Conservation (phyloP, 1,140 invertebrate genomes). For the Neuroterus valhalla region DNA sequence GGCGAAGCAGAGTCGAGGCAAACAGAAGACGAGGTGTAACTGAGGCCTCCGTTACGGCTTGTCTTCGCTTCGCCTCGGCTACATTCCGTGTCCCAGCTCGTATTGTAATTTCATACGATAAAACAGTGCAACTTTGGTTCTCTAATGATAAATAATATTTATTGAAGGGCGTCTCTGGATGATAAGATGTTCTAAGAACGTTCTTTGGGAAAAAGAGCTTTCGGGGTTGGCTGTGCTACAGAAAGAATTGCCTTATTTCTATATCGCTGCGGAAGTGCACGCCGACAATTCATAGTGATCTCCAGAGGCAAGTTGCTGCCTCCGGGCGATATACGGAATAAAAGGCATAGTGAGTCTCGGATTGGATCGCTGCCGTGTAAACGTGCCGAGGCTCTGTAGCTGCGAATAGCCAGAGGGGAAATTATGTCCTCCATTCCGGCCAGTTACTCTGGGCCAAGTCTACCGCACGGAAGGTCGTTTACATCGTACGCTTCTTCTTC, state of each 20-base stretch:
- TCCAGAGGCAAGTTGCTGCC: constrained; percentile 63
- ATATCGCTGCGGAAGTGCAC: constrained; percentile 54
- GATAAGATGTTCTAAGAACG: too few relatives aligned
- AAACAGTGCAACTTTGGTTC: too few relatives aligned
- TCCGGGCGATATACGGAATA: constrained; percentile 52
- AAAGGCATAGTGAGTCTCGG: constrained; percentile 54
- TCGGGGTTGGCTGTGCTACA: constrained; percentile 41
- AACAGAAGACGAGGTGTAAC: too few relatives aligned
- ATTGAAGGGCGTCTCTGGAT: too few relatives aligned
- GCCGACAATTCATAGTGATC: constrained; percentile 64
- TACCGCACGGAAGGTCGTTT: constrained; percentile 56
- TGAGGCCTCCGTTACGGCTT: too few relatives aligned
- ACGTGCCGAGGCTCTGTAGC: constrained; percentile 37
- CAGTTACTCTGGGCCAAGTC: constrained; percentile 61
- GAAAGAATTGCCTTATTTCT: constrained; percentile 68
- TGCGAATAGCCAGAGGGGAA: constrained; percentile 52
- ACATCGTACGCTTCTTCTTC: constrained; percentile 48
- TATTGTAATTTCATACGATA: too few relatives aligned
- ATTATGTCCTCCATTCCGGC: constrained; percentile 56
- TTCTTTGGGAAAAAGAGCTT: constrained; percentile 35
- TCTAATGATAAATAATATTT: too few relatives aligned
- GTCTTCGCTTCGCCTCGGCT: too few relatives aligned
- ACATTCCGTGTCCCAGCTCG: too few relatives aligned
- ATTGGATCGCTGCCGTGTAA: constrained; percentile 56
- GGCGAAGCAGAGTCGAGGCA: constrained; percentile 23